These are phyloP conservation scores for Polietes domitor DNA, from an alignment of 2,888 invertebrate species.

Conservation along the genomic window DNA sequence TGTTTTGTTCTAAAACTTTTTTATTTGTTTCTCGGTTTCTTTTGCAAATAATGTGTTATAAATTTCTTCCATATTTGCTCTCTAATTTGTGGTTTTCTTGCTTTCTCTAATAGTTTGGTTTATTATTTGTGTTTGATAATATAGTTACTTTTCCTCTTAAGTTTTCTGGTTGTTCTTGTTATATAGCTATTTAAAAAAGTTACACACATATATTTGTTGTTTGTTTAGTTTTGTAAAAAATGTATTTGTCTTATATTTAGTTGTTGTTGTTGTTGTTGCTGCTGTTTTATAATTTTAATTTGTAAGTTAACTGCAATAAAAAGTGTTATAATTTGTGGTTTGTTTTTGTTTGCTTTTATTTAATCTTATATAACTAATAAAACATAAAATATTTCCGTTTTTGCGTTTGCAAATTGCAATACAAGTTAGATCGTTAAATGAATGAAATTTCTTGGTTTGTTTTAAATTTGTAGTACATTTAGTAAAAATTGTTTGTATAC, in stretches of 20 bases:
- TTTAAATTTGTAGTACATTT: slow-evolving; percentile 54
- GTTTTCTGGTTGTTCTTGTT: neutral
- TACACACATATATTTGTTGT: slow-evolving; percentile 13
- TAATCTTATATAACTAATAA: slow-evolving; percentile 22
- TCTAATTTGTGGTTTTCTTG: neutral
- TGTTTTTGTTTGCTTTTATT: slow-evolving; percentile 25
- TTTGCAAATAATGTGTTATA: neutral
- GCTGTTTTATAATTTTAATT: neutral
- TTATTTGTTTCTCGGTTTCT: neutral
- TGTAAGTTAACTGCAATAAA: slow-evolving; percentile 33
- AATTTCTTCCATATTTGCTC: slow-evolving; percentile 6
- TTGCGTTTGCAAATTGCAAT: slow-evolving; percentile 9
- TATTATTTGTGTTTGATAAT: neutral
- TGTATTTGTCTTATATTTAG: slow-evolving; percentile 19
- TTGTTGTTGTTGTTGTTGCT: slow-evolving; percentile 24
- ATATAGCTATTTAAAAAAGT: neutral
- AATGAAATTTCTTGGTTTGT: slow-evolving; percentile 22
- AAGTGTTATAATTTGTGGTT: slow-evolving; percentile 46
- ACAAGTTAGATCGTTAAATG: slow-evolving; percentile 2
- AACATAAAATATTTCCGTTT: slow-evolving; percentile 29
- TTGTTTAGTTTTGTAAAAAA: slow-evolving; percentile 27
- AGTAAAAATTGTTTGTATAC: slow-evolving; percentile 40
- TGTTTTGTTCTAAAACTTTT: slow-evolving; percentile 8
- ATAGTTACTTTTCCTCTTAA: neutral
- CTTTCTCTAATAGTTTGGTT: neutral